Evolutionary conservation across 2,797 vertebrate genomes (phyloP).

Genomic region (Melanogrammus aeglefinus): DNA sequence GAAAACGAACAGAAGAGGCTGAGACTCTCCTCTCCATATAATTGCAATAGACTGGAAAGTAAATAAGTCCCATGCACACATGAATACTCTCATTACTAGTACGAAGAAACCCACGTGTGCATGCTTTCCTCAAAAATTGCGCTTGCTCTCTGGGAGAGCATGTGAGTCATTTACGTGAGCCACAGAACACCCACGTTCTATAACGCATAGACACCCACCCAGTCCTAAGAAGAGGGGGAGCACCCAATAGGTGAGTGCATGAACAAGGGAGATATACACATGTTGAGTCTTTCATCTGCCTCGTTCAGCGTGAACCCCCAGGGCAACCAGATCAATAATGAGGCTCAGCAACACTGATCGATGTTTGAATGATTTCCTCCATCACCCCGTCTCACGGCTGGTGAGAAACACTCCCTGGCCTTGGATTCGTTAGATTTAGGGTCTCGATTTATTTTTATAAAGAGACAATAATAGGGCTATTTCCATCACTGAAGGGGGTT

Average conservation of each 20-base stretch:
- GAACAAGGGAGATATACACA: neutral
- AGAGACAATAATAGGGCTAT: neutral
- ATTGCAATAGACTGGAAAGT: neutral
- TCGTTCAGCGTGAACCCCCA: neutral
- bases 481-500: neutral
- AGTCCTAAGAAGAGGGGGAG: neutral
- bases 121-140: neutral
- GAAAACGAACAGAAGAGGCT: neutral
- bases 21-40: neutral
- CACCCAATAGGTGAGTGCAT: neutral
- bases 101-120: neutral
- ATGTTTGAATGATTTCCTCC: conserved; percentile 34
- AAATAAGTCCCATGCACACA: neutral
- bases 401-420: neutral
- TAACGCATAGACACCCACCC: neutral
- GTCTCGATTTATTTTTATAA: neutral
- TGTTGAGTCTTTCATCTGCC: neutral
- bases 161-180: neutral
- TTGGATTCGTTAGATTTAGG: neutral
- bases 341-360: conserved; percentile 16
- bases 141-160: neutral
- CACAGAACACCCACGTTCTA: neutral
- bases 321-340: neutral
- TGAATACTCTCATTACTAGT: neutral
- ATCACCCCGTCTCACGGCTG: conserved; percentile 13